phyloP scores from a whole-genome alignment of 1,140 invertebrate species.

The Apis dorsata region DNA sequence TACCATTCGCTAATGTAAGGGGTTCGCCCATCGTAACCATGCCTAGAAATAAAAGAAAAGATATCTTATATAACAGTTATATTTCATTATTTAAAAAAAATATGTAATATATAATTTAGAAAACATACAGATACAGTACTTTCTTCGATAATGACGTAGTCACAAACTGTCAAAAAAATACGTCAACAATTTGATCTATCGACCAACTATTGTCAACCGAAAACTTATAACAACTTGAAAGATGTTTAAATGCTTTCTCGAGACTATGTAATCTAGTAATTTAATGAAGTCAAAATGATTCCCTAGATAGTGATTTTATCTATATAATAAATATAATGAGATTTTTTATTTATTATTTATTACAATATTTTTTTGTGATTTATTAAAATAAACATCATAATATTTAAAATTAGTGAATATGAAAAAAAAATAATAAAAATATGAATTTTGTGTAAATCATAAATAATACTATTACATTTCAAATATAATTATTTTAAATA shows the following conservation, averaged over 20 bases:
- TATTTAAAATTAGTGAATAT: no score
- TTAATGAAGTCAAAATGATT: background rate
- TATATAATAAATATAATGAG: background rate
- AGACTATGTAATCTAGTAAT: background rate
- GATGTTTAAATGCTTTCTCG: background rate
- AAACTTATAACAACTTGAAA: background rate
- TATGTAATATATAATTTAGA: conserved; percentile 5
- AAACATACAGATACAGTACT: conserved; percentile 16
- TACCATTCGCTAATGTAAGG: conserved; percentile 81
- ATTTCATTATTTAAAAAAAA: background rate
- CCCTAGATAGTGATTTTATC: background rate
- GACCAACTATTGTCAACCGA: conserved; percentile 20
- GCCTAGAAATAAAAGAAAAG: conserved; percentile 39
- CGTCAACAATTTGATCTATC: conserved; percentile 38
- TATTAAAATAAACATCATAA: background rate
- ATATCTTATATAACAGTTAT: background rate
- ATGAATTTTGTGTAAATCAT: no score
- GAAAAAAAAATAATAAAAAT: no score
- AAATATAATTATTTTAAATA: no score
- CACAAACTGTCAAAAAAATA: conserved; percentile 32
- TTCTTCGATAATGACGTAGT: background rate
- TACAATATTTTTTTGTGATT: background rate
- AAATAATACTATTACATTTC: no score
- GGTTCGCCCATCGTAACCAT: conserved; percentile 81
- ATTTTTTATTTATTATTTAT: background rate